Evolutionary conservation across 2,797 vertebrate genomes (phyloP).

Genomic region (Gastrophryne carolinensis): DNA sequence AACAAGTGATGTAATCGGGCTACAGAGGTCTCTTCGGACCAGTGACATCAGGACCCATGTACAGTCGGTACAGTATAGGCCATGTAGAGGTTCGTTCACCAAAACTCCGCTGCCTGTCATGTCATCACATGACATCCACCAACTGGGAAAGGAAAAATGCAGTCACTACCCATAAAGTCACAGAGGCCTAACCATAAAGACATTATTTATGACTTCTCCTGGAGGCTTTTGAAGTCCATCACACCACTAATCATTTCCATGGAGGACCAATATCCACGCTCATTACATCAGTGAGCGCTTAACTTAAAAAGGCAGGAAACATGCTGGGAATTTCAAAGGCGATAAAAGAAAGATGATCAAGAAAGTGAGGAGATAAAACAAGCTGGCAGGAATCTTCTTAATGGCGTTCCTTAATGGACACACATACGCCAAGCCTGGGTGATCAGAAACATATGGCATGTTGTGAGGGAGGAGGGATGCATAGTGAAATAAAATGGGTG

Average conservation of each 20-base stretch:
- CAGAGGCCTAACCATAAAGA: background rate
- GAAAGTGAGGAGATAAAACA: conserved; percentile 3
- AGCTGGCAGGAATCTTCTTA: conserved; percentile 38
- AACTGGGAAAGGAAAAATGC: background rate
- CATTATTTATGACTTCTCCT: background rate
- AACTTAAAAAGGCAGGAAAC: conserved; percentile 31
- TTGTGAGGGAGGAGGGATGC: conserved; percentile 1
- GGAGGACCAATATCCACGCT: background rate
- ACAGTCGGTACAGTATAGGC: no score
- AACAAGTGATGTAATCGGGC: no score
- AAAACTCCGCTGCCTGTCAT: no score
- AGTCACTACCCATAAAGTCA: background rate
- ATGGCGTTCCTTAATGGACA: conserved; percentile 11
- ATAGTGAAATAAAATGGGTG: background rate
- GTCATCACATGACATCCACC: background rate
- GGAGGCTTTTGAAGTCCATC: background rate
- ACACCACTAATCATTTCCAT: conserved; percentile 21
- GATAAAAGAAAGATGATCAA: conserved; percentile 33
- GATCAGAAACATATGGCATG: background rate
- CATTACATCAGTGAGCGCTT: background rate
- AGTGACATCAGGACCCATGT: no score
- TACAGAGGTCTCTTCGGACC: no score
- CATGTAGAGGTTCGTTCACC: no score
- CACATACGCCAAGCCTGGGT: conserved; percentile 4
- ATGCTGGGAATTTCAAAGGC: conserved; percentile 5